phyloP scores from a whole-genome alignment of 2,888 invertebrate genomes.

The Lottia scabra region DNA sequence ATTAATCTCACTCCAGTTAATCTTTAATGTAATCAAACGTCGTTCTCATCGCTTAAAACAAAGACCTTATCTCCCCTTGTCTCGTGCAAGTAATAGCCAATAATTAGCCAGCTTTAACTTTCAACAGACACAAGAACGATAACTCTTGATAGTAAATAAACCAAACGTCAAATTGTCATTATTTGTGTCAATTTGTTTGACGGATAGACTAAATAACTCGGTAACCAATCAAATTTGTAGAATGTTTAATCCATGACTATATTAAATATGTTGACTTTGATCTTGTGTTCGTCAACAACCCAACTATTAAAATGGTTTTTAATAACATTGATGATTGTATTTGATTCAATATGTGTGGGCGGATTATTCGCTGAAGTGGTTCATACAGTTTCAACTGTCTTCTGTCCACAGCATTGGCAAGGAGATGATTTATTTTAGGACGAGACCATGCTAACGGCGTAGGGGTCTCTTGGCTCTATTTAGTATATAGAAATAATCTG shows the following conservation, averaged over 20 bases:
- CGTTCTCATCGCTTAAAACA: not conserved
- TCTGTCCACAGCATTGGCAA: too few relatives aligned
- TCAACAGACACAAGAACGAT: too few relatives aligned
- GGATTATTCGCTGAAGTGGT: too few relatives aligned
- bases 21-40: not conserved
- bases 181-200: not conserved
- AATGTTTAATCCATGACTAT: not conserved
- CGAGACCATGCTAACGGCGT: too few relatives aligned
- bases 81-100: not conserved
- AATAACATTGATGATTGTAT: too few relatives aligned
- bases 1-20: not conserved
- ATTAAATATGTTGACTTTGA: not conserved
- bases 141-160: not conserved
- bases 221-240: not conserved
- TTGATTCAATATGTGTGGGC: too few relatives aligned
- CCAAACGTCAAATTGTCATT: not conserved
- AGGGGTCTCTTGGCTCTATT: too few relatives aligned
- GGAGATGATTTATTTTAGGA: too few relatives aligned
- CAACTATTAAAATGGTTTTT: too few relatives aligned
- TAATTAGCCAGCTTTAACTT: not conserved
- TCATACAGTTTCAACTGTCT: too few relatives aligned
- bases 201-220: too few relatives aligned
- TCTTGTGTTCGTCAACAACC: not conserved
- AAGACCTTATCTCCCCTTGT: not conserved
- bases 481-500: too few relatives aligned